Base-by-base conservation (phyloP, 2,113 vertebrate species). In the Xerus inauris region DNA sequence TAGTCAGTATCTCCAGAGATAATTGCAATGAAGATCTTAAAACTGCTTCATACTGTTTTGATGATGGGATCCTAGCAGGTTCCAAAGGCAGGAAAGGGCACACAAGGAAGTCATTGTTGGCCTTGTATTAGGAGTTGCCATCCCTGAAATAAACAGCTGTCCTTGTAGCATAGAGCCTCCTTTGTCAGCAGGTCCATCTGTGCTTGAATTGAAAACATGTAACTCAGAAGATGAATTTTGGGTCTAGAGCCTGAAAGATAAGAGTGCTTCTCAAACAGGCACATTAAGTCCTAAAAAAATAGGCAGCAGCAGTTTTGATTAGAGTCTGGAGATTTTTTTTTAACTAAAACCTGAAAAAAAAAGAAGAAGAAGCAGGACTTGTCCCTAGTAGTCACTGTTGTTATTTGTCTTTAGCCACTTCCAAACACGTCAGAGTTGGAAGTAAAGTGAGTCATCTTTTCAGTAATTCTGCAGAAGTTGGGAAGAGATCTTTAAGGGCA, bases 101-200 rank as follows among this genome's bases (percentile, higher is more conserved):
- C 69, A 95, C 86, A 95, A 98, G 95, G 97, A 75, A 2, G 0
- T 75, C 96, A 97, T 96, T 97, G 97, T 96, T 67, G 26, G 89
- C 47, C 94, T 96, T 95, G 98, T 97, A 87, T 92, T 59, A 64
- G 94, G 75, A 95, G 80, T 95, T 94, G 77, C 65, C 59, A 77
- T 94, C 85, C 6, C 81, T 96, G 97, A 83, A 95, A 93, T 90
- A 96, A 98, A 97, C 94, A 98, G 97, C 97, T 98, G 97, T 77
- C 88, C 69, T 76, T 64, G 40, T 16, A 94, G 45, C 45, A 98
- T 91, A 99, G 97, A 94, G 96, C 84, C n/a, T 59, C 97, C 92
- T 98, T 98, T 99, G 97, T 98, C 91, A 89, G 22, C 89, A 65
- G 24, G 62, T 82, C 95, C 67, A 87, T 91, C 88, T 94, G 97